Percentiles rank a stretch among this genome's conserved stretches.
phyloP scores from a whole-genome alignment of 35 echinoderm and acorn worm genomes.

The Patiria miniata region DNA sequence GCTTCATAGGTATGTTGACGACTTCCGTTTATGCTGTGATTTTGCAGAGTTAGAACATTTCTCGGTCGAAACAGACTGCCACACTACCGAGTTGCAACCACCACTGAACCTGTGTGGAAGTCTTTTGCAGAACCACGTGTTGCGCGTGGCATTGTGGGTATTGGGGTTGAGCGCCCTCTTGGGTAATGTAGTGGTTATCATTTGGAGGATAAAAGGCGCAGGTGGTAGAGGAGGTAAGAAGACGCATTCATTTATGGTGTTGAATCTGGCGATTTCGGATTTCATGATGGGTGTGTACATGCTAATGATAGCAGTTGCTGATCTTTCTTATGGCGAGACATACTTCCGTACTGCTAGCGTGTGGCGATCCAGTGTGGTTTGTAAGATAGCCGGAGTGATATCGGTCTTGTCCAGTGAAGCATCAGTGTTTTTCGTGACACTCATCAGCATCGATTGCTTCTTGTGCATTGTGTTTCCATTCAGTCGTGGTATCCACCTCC shows the following conservation, averaged over 20 bases:
- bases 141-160: slow-evolving; percentile 54
- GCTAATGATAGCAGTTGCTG: slow-evolving; percentile 49
- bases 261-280: slow-evolving; percentile 58
- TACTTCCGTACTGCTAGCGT: slow-evolving; percentile 38
- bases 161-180: slow-evolving; percentile 58
- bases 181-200: slow-evolving; percentile 46
- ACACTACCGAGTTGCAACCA: not conserved
- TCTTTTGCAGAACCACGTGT: slow-evolving; percentile 41
- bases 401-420: slow-evolving; percentile 65
- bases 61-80: not conserved
- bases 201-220: slow-evolving; percentile 16
- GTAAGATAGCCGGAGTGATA: slow-evolving; percentile 48
- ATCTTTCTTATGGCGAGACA: slow-evolving; percentile 45
- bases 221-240: not conserved
- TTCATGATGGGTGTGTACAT: slow-evolving; percentile 72
- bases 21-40: slow-evolving; percentile 15
- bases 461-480: slow-evolving; percentile 49
- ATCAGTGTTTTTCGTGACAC: slow-evolving; percentile 54
- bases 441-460: slow-evolving; percentile 67
- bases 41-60: not conserved
- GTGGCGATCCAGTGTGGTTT: slow-evolving; percentile 53
- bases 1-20: slow-evolving; percentile 15
- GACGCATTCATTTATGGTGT: slow-evolving; percentile 27
- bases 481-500: not conserved
- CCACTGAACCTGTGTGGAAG: slow-evolving; percentile 29